These are phyloP conservation scores for Lacerta viridis DNA, from an alignment of 2,797 vertebrate genomes.

Conservation along the genomic window DNA sequence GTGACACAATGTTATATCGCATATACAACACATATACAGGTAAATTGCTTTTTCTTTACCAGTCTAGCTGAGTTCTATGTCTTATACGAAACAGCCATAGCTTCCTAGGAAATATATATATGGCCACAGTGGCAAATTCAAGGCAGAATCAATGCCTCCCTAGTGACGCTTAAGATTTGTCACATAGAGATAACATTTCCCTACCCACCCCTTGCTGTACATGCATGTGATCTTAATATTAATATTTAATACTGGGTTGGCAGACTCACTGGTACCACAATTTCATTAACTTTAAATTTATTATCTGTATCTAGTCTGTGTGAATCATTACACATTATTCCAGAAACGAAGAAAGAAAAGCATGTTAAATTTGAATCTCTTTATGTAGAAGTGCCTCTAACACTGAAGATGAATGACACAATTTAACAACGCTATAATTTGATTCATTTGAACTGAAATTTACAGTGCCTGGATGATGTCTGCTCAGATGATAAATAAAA, in stretches of 20 bases:
- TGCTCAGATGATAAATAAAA: slow-evolving; percentile 44
- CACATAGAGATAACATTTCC: background rate
- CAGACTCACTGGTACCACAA: slow-evolving; percentile 12
- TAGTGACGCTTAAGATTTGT: background rate
- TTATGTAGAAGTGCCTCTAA: slow-evolving; percentile 31
- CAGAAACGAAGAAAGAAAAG: slow-evolving; percentile 16
- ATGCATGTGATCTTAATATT: slow-evolving; percentile 15
- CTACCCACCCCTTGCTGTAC: background rate
- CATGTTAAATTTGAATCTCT: slow-evolving; percentile 33
- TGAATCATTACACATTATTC: slow-evolving; percentile 33
- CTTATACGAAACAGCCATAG: background rate
- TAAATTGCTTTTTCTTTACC: no score
- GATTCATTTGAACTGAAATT: slow-evolving; percentile 30
- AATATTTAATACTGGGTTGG: slow-evolving; percentile 23
- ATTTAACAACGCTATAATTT: slow-evolving; percentile 35
- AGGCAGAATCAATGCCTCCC: background rate
- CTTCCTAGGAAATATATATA: background rate
- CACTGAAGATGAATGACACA: slow-evolving; percentile 42
- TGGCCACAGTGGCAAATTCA: background rate
- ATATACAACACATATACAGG: no score
- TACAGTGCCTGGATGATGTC: slow-evolving; percentile 23
- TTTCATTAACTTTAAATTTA: slow-evolving; percentile 46
- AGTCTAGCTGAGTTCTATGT: no score
- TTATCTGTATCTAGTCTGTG: slow-evolving; percentile 11
- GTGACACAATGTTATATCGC: no score